phyloP scores from a whole-genome alignment of 2,113 vertebrate genomes.

The Equus przewalskii region DNA sequence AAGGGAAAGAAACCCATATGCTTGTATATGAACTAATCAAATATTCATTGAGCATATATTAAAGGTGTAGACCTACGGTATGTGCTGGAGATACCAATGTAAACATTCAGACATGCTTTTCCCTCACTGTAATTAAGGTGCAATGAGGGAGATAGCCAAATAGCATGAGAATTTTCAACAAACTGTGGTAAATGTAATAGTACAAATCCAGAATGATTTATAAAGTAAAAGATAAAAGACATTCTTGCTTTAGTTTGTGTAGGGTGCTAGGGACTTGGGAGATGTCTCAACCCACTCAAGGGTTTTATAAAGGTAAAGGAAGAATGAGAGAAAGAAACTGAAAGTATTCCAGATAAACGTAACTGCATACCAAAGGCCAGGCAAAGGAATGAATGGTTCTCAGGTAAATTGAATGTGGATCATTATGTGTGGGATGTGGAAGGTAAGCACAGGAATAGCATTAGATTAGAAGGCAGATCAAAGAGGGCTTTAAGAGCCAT shows the following conservation, averaged over 20 bases:
- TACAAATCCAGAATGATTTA: not conserved
- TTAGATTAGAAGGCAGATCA: not conserved
- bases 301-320: not conserved
- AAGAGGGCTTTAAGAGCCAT: not conserved
- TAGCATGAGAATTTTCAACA: not conserved
- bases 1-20: not conserved
- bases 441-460: not conserved
- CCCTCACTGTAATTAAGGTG: not conserved
- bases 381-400: not conserved
- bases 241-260: not conserved
- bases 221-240: not conserved
- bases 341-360: not conserved
- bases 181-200: not conserved
- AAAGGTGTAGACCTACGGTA: not conserved
- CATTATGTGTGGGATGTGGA: not conserved
- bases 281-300: fast-evolving
- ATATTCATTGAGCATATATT: not conserved
- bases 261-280: fast-evolving
- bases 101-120: not conserved
- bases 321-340: not conserved
- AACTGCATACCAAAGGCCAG: not conserved
- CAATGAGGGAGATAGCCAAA: not conserved
- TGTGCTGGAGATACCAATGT: not conserved
- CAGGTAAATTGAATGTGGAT: not conserved
- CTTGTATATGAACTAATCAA: not conserved